A percentile compares a stretch with the other conserved stretches of the same genome.
Conservation (phyloP, 2,113 vertebrate genomes). For the Carassius gibelio region DNA sequence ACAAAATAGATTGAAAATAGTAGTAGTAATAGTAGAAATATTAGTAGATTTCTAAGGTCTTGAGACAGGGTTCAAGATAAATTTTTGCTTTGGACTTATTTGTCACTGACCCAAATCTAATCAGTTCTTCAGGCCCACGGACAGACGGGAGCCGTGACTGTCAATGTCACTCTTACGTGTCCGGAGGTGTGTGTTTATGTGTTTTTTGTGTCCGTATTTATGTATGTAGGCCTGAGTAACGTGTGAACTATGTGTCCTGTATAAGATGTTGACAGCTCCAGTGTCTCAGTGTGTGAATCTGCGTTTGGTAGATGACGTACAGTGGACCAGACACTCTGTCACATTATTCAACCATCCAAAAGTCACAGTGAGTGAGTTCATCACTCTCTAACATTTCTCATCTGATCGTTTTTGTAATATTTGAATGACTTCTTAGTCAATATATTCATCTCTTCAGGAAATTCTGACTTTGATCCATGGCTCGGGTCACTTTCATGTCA, state of each 20-base stretch:
- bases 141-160: constrained; percentile 71
- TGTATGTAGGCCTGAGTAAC: constrained; percentile 54
- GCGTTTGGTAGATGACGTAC: constrained; percentile 72
- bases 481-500: constrained; percentile 74
- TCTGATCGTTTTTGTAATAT: not conserved
- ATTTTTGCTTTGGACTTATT: not conserved
- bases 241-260: not conserved
- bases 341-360: constrained; percentile 74
- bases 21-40: too few species aligned
- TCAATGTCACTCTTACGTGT: constrained; percentile 69
- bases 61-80: not conserved
- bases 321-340: constrained; percentile 58
- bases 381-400: not conserved
- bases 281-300: constrained; percentile 59
- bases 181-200: constrained; percentile 58
- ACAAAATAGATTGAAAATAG: not conserved
- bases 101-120: not conserved
- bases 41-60: not conserved
- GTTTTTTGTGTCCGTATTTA: constrained; percentile 46
- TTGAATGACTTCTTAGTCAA: not conserved
- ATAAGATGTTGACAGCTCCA: constrained; percentile 17
- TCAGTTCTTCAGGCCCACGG: constrained; percentile 69
- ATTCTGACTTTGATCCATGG: constrained; percentile 70
- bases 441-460: constrained; percentile 58
- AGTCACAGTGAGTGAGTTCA: constrained; percentile 64